Conservation (phyloP, 1,140 invertebrate genomes). For the Oreohelix idahoensis region DNA sequence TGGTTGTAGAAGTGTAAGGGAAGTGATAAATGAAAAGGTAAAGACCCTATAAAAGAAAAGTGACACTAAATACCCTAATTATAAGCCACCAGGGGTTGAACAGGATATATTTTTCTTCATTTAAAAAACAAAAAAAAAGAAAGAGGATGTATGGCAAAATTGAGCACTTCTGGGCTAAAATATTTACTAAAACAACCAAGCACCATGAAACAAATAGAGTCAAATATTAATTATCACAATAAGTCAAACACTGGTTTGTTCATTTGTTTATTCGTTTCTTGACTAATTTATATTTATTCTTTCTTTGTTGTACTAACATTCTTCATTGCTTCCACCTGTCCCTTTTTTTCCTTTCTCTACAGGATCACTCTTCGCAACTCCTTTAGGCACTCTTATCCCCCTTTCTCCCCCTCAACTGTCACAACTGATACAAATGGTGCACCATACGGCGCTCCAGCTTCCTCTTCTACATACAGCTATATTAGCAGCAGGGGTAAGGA, state of each 20-base stretch:
- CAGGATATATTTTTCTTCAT: too few species aligned
- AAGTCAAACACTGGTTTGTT: slow-evolving; percentile 1
- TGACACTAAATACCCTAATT: too few species aligned
- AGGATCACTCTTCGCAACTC: slow-evolving; percentile 40
- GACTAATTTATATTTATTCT: not conserved
- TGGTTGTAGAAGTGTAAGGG: too few species aligned
- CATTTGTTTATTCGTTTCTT: not conserved
- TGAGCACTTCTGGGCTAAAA: too few species aligned
- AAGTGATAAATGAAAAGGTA: too few species aligned
- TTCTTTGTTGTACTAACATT: not conserved
- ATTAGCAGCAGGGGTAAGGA: not conserved
- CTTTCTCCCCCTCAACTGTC: slow-evolving; percentile 17
- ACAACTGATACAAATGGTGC: slow-evolving; percentile 7
- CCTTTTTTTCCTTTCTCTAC: not conserved
- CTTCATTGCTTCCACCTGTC: not conserved
- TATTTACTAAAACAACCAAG: too few species aligned
- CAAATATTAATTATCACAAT: not conserved
- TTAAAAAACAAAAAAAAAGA: too few species aligned
- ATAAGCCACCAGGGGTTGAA: too few species aligned
- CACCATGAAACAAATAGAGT: too few species aligned
- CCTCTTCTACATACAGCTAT: slow-evolving; percentile 28
- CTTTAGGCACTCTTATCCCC: slow-evolving; percentile 3
- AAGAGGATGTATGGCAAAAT: too few species aligned
- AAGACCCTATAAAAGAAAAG: too few species aligned
- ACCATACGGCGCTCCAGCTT: slow-evolving; percentile 5